Evolutionary conservation across 2,113 vertebrate genomes (phyloP), one percentile per base, ranked within the genome.

Genomic region (Pseudois nayaur): DNA sequence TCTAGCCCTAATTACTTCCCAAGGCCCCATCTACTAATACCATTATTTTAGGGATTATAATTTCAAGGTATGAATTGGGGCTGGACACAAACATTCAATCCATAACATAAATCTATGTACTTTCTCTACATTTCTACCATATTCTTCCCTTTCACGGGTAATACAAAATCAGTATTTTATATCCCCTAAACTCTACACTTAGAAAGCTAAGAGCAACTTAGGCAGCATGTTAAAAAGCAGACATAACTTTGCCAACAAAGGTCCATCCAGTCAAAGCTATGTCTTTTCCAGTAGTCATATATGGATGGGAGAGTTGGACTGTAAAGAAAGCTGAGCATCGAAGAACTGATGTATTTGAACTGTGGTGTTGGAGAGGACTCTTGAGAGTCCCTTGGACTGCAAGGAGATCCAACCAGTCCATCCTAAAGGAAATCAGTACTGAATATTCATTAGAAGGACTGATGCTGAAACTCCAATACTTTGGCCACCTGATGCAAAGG

Each of bases 241-340:
- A 21, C n/a, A 71, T 71, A 21, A 71, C 2, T 71, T 71, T 71
- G n/a, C 64, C n/a, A 36, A 36, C 9, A 36, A 36, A 71, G n/a
- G 2, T 36, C 64, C 17, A 4, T 71, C n/a, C 9, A 71, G n/a
- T 36, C 64, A 71, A 71, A 21, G n/a, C 9, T 71, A 36, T 71
- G n/a, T 19, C n/a, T 71, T 71, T 71, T 36, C 64, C 17, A 71
- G n/a, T 36, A 71, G 64, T 36, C n/a, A 71, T 36, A 19, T 36
- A 36, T 36, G 9, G 33, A 71, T 71, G n/a, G 36, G 9, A 71
- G 4, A 36, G n/a, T 36, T 71, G 64, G 17, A 71, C 64, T 36
- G 5, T 5, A 36, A 71, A 71, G n/a, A 71, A 71, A 71, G 64
- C n/a, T 36, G n/a, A 71, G 8, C 64, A 5, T 4, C 1, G 0